Evolutionary conservation across 2,797 vertebrate species (phyloP).

Genomic region (Cheirogaleus major): DNA sequence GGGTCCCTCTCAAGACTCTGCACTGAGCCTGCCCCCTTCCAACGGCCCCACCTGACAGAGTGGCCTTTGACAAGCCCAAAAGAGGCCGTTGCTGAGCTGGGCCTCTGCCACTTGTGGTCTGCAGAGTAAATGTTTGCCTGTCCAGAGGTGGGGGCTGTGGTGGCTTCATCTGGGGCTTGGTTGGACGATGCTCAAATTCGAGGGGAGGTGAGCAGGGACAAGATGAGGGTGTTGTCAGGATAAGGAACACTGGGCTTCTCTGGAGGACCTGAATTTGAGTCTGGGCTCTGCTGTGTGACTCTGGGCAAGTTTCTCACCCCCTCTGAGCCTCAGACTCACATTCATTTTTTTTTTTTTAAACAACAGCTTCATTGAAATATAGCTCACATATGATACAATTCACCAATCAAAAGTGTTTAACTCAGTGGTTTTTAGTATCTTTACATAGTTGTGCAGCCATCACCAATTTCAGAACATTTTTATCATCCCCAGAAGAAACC

Average conservation of each 20-base stretch:
- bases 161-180: neutral
- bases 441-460: neutral
- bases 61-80: neutral
- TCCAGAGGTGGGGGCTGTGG: neutral
- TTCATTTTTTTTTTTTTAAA: neutral
- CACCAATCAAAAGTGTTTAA: neutral
- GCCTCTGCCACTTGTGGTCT: neutral
- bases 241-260: neutral
- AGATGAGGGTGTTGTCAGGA: neutral
- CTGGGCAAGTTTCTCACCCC: neutral
- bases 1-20: neutral
- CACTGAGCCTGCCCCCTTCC: neutral
- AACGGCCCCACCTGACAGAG: neutral
- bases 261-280: neutral
- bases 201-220: too few species aligned
- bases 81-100: neutral
- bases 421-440: neutral
- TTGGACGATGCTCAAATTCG: neutral
- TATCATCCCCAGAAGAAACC: neutral
- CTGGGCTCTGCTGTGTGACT: neutral
- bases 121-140: neutral
- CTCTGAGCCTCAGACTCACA: neutral
- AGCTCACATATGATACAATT: neutral
- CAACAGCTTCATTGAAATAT: neutral
- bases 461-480: neutral